Percentiles rank a stretch among this genome's conserved stretches.
These are phyloP conservation scores for Myotis myotis DNA, from an alignment of 2,797 vertebrate species.

Conservation along the genomic window DNA sequence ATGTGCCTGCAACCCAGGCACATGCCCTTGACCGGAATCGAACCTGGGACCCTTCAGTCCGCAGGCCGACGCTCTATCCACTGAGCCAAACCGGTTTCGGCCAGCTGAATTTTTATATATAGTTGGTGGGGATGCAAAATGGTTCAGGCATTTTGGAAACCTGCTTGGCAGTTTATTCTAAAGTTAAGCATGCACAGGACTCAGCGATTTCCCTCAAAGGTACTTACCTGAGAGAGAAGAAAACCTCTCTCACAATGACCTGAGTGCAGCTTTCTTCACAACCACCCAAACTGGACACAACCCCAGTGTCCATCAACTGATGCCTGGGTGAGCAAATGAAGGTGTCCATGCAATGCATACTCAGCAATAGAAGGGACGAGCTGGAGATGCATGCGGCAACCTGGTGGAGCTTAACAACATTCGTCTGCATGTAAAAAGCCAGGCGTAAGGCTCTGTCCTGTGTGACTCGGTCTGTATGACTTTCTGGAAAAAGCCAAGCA, in stretches of 20 bases:
- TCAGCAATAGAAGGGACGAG: accelerated
- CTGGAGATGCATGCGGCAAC: accelerated
- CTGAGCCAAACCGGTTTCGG: no score
- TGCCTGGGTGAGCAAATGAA: accelerated
- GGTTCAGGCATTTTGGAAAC: not conserved
- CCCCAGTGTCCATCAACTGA: no score
- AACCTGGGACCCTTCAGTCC: no score
- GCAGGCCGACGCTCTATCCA: no score
- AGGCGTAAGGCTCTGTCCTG: not conserved
- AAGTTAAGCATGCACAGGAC: not conserved
- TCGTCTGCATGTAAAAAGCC: not conserved
- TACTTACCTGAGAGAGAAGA: not conserved
- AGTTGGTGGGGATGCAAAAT: not conserved
- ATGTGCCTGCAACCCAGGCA: no score
- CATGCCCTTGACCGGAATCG: no score
- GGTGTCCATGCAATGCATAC: accelerated
- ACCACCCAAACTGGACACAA: not conserved
- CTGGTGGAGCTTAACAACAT: not conserved
- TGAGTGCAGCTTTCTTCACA: not conserved
- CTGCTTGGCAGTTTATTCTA: not conserved
- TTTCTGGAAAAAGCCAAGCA: not conserved
- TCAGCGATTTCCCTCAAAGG: no score
- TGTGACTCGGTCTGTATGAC: not conserved
- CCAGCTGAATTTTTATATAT: not conserved
- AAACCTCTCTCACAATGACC: not conserved